A percentile compares a stretch with the other conserved stretches of the same genome.
These are phyloP conservation scores for Drosophila greeni DNA, from an alignment of 2,888 invertebrate species.

Conservation along the genomic window DNA sequence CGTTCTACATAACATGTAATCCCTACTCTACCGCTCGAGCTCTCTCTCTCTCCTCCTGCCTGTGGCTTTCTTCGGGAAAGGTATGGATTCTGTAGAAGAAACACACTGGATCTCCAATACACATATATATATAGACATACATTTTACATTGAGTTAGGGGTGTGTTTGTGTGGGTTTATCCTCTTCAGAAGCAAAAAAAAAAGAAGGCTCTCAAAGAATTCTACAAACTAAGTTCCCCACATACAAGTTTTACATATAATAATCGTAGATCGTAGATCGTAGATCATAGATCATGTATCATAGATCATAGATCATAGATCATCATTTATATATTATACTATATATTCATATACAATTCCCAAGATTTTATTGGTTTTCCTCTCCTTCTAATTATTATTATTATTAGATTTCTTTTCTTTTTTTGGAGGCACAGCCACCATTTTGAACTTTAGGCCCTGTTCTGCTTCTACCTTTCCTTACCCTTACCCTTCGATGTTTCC, in stretches of 20 bases:
- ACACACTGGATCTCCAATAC: conserved; percentile 10
- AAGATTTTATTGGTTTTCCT: conserved; percentile 12
- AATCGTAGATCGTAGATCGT: neutral
- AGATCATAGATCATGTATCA: neutral
- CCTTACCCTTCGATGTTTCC: conserved; percentile 19
- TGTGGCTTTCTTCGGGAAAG: neutral
- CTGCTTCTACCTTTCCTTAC: conserved; percentile 9
- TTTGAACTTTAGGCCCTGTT: conserved; percentile 71
- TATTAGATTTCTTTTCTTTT: conserved; percentile 36
- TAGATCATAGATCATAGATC: neutral
- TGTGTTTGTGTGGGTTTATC: conserved; percentile 17
- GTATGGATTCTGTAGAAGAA: conserved; percentile 13
- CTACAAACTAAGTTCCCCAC: conserved; percentile 39
- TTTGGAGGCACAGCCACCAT: conserved; percentile 68
- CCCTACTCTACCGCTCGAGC: neutral
- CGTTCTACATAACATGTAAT: conserved; percentile 35
- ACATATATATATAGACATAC: conserved; percentile 27
- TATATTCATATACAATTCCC: conserved; percentile 21
- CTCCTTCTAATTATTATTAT: conserved; percentile 17
- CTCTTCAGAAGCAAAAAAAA: conserved; percentile 4
- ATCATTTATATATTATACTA: conserved; percentile 1
- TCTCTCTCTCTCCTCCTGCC: neutral
- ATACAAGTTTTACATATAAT: conserved; percentile 22
- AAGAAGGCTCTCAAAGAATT: conserved; percentile 19
- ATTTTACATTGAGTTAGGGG: conserved; percentile 32